Evolutionary conservation across 1,140 invertebrate species (phyloP), one percentile per base, ranked within the genome.

Genomic region (Penaeus vannamei): DNA sequence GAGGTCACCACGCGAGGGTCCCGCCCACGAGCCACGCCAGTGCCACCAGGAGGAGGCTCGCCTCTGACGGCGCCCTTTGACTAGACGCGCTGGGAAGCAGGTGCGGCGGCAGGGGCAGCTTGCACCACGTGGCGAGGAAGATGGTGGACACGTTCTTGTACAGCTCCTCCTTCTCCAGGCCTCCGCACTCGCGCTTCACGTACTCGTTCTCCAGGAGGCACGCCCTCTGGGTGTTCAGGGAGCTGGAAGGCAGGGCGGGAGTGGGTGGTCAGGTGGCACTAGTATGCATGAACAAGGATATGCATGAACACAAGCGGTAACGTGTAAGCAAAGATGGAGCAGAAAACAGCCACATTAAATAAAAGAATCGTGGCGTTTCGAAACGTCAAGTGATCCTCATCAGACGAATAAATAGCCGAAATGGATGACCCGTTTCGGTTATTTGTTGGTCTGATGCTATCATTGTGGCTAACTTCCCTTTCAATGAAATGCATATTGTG

Each of bases 131-230:
- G 20, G 81, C 87, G 60, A 88, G 59, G 87, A 88, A 88, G 26
- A 88, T 64, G 3, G 69, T 82, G 26, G 87, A 88, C 26, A 88
- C 87, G 59, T 88, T 88, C 59, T 42, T 66, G 82, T 88, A 88
- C n/a, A 88, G 81, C 19, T 84, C 69, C 14, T 84, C 87, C 69
- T 84, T 88, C 53, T 29, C 82, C 3, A 23, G 7, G 0, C 69
- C 87, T 1, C 80, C 86, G 42, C 87, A 88, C 66, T 88, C 81
- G 10, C 36, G 10, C 42, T 29, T 19, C 42, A 88, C 64, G 42
- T 88, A 88, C 46, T 61, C 46, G 82, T 88, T 88, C 20, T 88
- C 81, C 66, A 88, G 66, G 29, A 88, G 87, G 26, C 87, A 88
- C 29, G 87, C 64, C 22, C 87, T 29, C 82, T 88, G 87, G 64